phyloP scores from a whole-genome alignment of 2,888 invertebrate species.

The Shargacucullia verbasci region DNA sequence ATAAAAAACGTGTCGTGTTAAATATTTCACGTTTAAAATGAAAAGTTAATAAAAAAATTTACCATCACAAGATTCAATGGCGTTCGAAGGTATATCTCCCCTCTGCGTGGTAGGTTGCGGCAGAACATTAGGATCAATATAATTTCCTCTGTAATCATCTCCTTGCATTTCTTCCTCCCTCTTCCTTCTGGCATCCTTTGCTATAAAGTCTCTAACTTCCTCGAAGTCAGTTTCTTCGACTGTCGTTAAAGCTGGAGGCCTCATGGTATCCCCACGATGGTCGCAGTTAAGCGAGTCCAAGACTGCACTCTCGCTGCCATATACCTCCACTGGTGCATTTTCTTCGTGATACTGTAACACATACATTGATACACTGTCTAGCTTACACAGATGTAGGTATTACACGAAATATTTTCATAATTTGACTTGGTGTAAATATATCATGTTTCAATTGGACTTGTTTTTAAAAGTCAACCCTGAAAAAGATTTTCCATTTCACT shows the following conservation, averaged over 20 bases:
- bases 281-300: conserved; percentile 86
- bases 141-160: conserved; percentile 79
- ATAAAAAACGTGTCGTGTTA: no score
- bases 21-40: no score
- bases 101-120: conserved; percentile 66
- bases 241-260: conserved; percentile 70
- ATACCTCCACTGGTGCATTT: conserved; percentile 88
- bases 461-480: no score
- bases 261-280: conserved; percentile 62
- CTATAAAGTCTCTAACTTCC: conserved; percentile 78
- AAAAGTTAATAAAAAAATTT: no score
- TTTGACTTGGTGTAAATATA: no score
- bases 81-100: conserved; percentile 82
- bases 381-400: no score
- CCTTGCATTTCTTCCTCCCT: conserved; percentile 82
- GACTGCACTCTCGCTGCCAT: conserved; percentile 83
- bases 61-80: conserved; percentile 85
- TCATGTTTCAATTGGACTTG: no score
- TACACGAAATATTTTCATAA: no score
- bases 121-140: conserved; percentile 71
- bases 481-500: conserved; percentile 7
- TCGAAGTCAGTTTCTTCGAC: conserved; percentile 75
- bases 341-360: conserved; percentile 88
- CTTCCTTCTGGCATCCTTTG: conserved; percentile 74
- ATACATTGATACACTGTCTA: neutral